A percentile compares a stretch with the other conserved stretches of the same genome.
Conservation (phyloP, 2,797 vertebrate species). For the Eulemur coronatus region DNA sequence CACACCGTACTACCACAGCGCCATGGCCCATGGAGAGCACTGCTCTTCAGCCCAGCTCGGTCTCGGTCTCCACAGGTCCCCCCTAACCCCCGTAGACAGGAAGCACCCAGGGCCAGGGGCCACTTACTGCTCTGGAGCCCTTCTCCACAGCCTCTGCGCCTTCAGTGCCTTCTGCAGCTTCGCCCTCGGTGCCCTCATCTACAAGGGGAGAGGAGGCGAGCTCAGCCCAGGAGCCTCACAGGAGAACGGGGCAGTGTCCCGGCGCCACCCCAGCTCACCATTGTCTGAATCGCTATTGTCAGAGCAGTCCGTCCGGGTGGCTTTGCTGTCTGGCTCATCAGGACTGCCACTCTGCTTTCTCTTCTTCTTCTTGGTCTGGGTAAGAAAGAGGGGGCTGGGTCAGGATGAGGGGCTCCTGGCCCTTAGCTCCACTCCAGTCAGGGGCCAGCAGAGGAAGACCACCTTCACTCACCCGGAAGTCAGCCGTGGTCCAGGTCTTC, state of each 20-base stretch:
- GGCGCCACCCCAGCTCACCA: slow-evolving; percentile 73
- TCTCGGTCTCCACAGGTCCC: not conserved
- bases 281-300: slow-evolving; percentile 84
- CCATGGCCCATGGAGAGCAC: not conserved
- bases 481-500: slow-evolving; percentile 83
- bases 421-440: not conserved
- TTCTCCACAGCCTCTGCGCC: slow-evolving; percentile 71
- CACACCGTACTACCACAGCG: not conserved
- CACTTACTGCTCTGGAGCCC: slow-evolving; percentile 82
- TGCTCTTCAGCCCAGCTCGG: not conserved
- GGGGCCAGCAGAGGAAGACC: not conserved
- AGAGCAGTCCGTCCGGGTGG: slow-evolving; percentile 87
- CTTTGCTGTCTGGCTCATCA: slow-evolving; percentile 92
- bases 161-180: slow-evolving; percentile 74
- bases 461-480: slow-evolving; percentile 89
- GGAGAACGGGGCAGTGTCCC: too few species aligned
- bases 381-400: not conserved
- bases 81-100: not conserved
- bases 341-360: slow-evolving; percentile 87
- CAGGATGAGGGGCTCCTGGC: not conserved
- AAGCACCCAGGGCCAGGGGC: not conserved
- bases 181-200: slow-evolving; percentile 86
- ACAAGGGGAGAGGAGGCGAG: slow-evolving; percentile 27
- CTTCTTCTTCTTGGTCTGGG: slow-evolving; percentile 88
- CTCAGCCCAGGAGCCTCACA: not conserved